Base-by-base conservation (phyloP, 2,113 vertebrate genomes). In the Pardalotus punctatus region DNA sequence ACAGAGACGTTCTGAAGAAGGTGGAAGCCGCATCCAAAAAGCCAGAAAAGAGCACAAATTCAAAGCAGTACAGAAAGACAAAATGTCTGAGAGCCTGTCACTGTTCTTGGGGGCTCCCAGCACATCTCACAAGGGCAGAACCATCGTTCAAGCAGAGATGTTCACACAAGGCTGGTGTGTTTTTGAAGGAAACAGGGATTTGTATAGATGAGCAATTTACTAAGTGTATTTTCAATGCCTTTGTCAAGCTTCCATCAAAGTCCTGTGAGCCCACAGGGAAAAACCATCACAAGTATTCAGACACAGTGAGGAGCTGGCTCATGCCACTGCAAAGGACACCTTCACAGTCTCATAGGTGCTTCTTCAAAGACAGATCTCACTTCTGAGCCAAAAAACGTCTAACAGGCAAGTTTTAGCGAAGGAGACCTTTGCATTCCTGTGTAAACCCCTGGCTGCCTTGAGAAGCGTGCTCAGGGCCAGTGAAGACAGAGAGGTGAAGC, bases 1-100 rank as follows among this genome's bases (percentile, higher is more conserved):
- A 94, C 35, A 96, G 79, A 90, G 43, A n/a, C 1, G 2, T 93
- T 93, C 94, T 71, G 86, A 60, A 92, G 83, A 80, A 90, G 77
- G 72, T 78, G 60, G 67, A 94, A 94, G 43, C 62, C 8, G 1
- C 54, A 22, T 70, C 76, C 82, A 93, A 83, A 92, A 81, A 83
- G 86, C 71, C 88, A 86, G 58, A 83, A 83, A 83, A 92, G 56
- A 83, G 62, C 60, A 62, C 23, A 93, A 82, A 83, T 66, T 90
- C 82, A 93, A 95, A 94, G 93, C 80, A 83, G 64, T 57, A 83
- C 35, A 94, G 88, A 92, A 81, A 88, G 17, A 51, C 2, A 3
- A 65, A 33, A 36, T 16, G 21, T 43, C 58, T 6, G 5, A 76
- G 40, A 67, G 45, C 2, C 1, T 0, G 4, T 67, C 2, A 5